Percentiles rank a stretch among this genome's conserved stretches.
phyloP scores from a whole-genome alignment of 2,797 vertebrate genomes.

The Rhinoraja longicauda region DNA sequence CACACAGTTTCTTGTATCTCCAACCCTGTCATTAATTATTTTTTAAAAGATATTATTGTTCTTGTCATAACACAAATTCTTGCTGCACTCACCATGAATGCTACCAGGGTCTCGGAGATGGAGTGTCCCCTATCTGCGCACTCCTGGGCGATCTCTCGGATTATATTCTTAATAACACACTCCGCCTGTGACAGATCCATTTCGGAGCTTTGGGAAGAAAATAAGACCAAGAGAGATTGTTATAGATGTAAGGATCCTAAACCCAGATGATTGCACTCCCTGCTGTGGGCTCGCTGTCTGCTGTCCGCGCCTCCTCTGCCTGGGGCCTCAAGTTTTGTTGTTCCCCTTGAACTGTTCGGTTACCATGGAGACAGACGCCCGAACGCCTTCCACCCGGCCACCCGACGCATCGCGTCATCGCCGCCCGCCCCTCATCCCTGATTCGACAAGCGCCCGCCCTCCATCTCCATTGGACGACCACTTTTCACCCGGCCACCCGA shows the following conservation, averaged over 20 bases:
- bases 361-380: not conserved
- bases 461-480: too few species aligned
- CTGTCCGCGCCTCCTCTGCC: not conserved
- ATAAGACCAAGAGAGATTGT: not conserved
- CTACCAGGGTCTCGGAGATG: slow-evolving; percentile 67
- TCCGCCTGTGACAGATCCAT: slow-evolving; percentile 63
- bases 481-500: too few species aligned
- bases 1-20: too few species aligned
- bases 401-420: not conserved
- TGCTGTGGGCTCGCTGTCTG: too few species aligned
- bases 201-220: slow-evolving; percentile 21
- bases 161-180: slow-evolving; percentile 65
- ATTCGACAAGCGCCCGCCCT: too few species aligned
- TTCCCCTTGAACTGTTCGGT: not conserved
- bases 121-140: slow-evolving; percentile 59
- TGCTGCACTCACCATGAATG: slow-evolving; percentile 72
- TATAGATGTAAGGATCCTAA: too few species aligned
- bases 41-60: not conserved
- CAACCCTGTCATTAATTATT: too few species aligned
- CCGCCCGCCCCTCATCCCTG: not conserved
- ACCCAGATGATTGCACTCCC: too few species aligned
- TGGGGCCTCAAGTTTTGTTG: not conserved
- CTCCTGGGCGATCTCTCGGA: slow-evolving; percentile 61
- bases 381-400: not conserved
- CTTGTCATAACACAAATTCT: not conserved